Percentiles rank a stretch among this genome's conserved stretches.
These are phyloP conservation scores for Oryzias javanicus DNA, from an alignment of 2,113 vertebrate species.

Conservation along the genomic window DNA sequence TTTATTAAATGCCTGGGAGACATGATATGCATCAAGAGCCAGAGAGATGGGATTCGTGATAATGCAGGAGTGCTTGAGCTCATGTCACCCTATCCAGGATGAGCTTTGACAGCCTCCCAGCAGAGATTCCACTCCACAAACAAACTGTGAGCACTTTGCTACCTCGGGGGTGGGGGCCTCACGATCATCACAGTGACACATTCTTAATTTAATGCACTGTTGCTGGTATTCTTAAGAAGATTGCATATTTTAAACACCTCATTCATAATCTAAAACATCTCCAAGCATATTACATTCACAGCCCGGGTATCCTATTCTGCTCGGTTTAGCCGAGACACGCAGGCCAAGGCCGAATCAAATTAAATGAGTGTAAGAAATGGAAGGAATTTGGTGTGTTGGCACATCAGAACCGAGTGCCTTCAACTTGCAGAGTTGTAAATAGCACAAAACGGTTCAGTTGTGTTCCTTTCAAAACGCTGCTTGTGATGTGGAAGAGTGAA, in stretches of 20 bases:
- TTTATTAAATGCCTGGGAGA: conserved; percentile 45
- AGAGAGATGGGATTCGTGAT: conserved; percentile 59
- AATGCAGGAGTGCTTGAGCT: conserved; percentile 45
- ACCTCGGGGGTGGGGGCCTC: conserved; percentile 36
- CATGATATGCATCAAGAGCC: conserved; percentile 49
- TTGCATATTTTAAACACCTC: conserved; percentile 23
- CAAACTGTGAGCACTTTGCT: conserved; percentile 41
- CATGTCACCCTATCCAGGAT: conserved; percentile 57
- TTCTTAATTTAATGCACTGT: conserved; percentile 43
- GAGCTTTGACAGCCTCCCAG: conserved; percentile 61
- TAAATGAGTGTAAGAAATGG: too few relatives aligned
- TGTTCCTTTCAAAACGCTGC: conserved; percentile 17
- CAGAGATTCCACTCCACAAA: conserved; percentile 42
- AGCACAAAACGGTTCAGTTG: conserved; percentile 23
- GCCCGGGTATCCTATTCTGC: neutral
- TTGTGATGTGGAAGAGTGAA: conserved; percentile 51
- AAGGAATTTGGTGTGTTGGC: neutral
- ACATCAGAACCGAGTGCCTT: conserved; percentile 7
- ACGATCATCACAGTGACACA: conserved; percentile 44
- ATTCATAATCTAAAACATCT: conserved; percentile 23
- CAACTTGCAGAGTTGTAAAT: conserved; percentile 18
- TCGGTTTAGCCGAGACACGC: conserved; percentile 2
- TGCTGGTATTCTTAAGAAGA: conserved; percentile 32
- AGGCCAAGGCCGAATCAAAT: neutral
- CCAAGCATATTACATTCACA: conserved; percentile 13